These are phyloP conservation scores for Chrysolina oricalcia DNA, from an alignment of 2,888 invertebrate species.

Conservation along the genomic window DNA sequence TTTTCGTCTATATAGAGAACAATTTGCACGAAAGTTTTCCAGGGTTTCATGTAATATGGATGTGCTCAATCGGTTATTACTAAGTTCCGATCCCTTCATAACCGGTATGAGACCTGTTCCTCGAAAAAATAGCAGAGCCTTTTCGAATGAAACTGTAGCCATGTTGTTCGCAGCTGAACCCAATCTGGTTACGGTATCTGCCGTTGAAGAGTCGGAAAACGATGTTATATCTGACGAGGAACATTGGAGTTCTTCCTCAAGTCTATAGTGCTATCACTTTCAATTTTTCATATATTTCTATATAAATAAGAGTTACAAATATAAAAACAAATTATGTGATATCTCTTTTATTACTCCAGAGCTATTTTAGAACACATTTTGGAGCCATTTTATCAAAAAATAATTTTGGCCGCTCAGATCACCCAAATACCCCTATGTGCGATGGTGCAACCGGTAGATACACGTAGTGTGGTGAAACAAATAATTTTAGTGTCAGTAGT, in stretches of 20 bases:
- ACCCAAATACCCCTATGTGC: conserved; percentile 5
- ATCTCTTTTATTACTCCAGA: neutral
- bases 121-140: no score
- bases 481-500: no score
- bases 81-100: conserved; percentile 27
- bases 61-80: conserved; percentile 30
- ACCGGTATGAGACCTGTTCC: neutral
- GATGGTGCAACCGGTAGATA: no score
- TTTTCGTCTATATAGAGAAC: conserved; percentile 9
- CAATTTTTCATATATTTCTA: neutral
- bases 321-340: neutral
- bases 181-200: no score
- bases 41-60: neutral
- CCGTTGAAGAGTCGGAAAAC: no score
- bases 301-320: neutral
- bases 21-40: neutral
- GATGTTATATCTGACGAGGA: no score
- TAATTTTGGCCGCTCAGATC: no score
- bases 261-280: no score
- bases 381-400: neutral
- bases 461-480: no score
- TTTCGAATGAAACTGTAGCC: no score
- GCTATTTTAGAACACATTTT: neutral
- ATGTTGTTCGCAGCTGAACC: no score
- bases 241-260: no score